These are phyloP conservation scores for Spicauda simplicius DNA, from an alignment of 2,888 invertebrate genomes.

Conservation along the genomic window DNA sequence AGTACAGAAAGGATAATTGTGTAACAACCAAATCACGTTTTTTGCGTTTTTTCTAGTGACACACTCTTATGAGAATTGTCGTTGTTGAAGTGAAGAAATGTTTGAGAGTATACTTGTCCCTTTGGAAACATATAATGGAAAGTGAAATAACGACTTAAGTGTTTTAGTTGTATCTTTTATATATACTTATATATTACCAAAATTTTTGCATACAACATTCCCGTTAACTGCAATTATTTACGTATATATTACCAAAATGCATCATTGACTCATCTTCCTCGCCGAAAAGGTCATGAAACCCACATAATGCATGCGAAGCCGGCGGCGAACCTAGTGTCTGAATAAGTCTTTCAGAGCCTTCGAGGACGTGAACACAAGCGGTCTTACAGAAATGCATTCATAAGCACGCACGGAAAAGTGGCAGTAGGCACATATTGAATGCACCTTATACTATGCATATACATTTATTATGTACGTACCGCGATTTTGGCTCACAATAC, in stretches of 20 bases:
- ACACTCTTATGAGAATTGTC: too few relatives aligned
- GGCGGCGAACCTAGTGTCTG: conserved; percentile 47
- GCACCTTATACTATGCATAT: conserved; percentile 25
- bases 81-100: too few relatives aligned
- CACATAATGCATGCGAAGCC: conserved; percentile 30
- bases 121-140: too few relatives aligned
- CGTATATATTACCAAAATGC: neutral
- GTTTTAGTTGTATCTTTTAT: too few relatives aligned
- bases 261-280: conserved; percentile 21
- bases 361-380: conserved; percentile 56
- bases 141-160: too few relatives aligned
- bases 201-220: too few relatives aligned
- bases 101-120: too few relatives aligned
- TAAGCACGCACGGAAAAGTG: conserved; percentile 64
- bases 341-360: conserved; percentile 53
- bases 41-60: too few relatives aligned
- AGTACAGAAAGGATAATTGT: too few relatives aligned
- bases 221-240: neutral
- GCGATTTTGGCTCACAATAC: neutral
- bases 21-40: too few relatives aligned
- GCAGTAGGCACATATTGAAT: conserved; percentile 45
- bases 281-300: conserved; percentile 32
- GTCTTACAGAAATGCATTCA: conserved; percentile 72
- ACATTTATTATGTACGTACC: conserved; percentile 1
- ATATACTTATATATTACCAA: too few relatives aligned